Percentiles rank a stretch among this genome's conserved stretches.
These are phyloP conservation scores for Sylvicapra grimmia DNA, from an alignment of 2,113 vertebrate species.

Conservation along the genomic window DNA sequence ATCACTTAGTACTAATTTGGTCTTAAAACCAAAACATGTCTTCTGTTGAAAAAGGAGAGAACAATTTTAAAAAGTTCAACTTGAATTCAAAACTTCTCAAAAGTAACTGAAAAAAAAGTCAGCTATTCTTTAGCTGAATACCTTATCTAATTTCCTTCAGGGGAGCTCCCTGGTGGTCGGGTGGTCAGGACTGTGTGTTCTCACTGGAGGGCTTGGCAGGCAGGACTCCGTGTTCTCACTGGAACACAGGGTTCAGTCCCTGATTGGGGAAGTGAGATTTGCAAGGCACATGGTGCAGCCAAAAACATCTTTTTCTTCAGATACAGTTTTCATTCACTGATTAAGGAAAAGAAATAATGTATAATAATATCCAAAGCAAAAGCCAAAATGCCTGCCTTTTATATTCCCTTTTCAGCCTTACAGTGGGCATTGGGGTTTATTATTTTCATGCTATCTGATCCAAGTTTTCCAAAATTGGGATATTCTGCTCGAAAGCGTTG, in stretches of 20 bases:
- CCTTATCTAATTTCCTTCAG: not conserved
- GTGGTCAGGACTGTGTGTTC: not conserved
- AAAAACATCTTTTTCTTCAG: not conserved
- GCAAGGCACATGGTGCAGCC: not conserved
- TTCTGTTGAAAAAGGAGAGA: not conserved
- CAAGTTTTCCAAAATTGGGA: not conserved
- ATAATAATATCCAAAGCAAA: not conserved
- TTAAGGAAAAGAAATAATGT: conserved; percentile 1
- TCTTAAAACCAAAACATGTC: not conserved
- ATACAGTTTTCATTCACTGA: conserved; percentile 1
- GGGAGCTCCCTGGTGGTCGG: not conserved
- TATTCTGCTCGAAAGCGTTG: not conserved
- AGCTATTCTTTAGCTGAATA: not conserved
- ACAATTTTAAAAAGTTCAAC: not conserved
- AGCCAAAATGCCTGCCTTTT: not conserved
- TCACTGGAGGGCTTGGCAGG: not conserved
- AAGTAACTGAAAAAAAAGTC: not conserved
- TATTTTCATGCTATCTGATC: not conserved
- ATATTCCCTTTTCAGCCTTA: not conserved
- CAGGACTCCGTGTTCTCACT: not conserved
- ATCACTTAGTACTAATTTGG: not conserved
- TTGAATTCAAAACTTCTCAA: not conserved
- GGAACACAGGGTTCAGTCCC: not conserved
- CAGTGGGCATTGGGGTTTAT: not conserved
- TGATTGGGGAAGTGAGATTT: not conserved